A percentile compares a stretch with the other conserved stretches of the same genome.
These are phyloP conservation scores for Chiridota heheva DNA, from an alignment of 35 echinoderm and acorn worm species.

Conservation along the genomic window DNA sequence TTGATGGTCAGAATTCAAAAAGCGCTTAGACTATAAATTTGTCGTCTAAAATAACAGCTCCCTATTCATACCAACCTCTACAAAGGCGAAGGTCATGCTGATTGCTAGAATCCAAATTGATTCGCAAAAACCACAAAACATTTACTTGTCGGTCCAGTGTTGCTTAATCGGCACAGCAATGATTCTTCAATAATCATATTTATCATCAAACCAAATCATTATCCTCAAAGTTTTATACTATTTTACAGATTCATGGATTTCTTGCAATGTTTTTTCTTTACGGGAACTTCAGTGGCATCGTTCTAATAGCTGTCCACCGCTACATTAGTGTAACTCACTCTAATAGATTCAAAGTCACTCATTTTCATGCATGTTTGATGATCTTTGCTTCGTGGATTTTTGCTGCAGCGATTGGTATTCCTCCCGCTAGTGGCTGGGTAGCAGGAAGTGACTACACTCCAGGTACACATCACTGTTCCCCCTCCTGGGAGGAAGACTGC, in stretches of 20 bases:
- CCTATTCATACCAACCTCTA: no score
- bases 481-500: slow-evolving; percentile 1
- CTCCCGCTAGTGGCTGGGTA: not conserved
- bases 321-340: not conserved
- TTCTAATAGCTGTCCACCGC: not conserved
- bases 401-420: not conserved
- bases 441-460: not conserved
- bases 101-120: no score
- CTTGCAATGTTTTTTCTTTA: not conserved
- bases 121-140: no score
- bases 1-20: no score
- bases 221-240: not conserved
- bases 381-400: not conserved
- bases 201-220: no score
- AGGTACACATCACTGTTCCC: not conserved
- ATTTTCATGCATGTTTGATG: not conserved
- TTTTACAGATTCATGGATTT: not conserved
- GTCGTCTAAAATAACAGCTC: no score
- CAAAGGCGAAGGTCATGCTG: no score
- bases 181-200: no score
- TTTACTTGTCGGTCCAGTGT: no score
- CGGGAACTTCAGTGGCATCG: not conserved
- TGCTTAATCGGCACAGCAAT: no score
- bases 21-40: no score
- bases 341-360: not conserved